Base-by-base conservation (phyloP, 2,113 vertebrate species). In the Cochlearius cochlearius region DNA sequence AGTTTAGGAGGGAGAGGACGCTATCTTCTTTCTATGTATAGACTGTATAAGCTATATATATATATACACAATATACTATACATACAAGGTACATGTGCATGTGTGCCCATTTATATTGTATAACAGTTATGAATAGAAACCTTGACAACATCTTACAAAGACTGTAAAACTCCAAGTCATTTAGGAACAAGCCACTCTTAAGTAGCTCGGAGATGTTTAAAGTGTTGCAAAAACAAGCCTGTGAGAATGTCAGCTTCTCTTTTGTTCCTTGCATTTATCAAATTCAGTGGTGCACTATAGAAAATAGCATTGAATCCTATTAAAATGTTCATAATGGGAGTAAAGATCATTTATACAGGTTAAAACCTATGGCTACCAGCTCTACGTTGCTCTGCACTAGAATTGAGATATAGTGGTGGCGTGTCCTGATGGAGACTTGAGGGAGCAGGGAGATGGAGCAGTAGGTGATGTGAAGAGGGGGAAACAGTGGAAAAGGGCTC, bases 211-310 rank as follows among this genome's bases (percentile, higher is more conserved):
- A 63, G 11, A 23, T 36, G 25, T 67, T 74, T 67, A 26, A 60
- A 26, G 11, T 26, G 25, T 16, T 68, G 49, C 1, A 5, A 68
- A 77, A n/a, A 15, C 15, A 22, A 36, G 5, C 5, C 19, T n/a
- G 9, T 56, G 73, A 64, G 69, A 81, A 47, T 23, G 20, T 52
- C 39, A 26, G 14, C 13, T 86, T 29, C 47, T 67, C 16, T 79
- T 71, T 82, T 47, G 6, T 55, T 72, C 56, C 17, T 50, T 0
- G 0, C 41, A 7, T 30, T 15, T 16, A 39, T 27, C 13, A 78
- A 62, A 53, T 86, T 71, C 60, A 56, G 13, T 30, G 34, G 7
- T 66, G 15, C 14, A 29, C 15, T 14, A 15, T 16, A 52, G 41
- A 68, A 79, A 79, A 79, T 13, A 39, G 1, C 43, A 64, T 2